Conservation (phyloP, 2,797 vertebrate species). For the Monodelphis domestica region DNA sequence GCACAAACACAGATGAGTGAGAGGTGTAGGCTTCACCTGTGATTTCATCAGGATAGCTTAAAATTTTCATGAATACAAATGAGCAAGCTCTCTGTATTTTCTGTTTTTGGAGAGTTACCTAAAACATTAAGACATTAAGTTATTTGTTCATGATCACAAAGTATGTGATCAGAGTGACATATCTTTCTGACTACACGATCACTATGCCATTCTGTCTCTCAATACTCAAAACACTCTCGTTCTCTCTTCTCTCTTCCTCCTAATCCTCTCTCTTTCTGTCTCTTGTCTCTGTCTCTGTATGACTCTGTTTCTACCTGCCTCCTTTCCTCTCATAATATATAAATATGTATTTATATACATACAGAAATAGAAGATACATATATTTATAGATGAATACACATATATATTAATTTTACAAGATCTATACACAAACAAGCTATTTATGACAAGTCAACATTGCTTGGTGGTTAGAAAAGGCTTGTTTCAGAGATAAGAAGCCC, state of each 20-base stretch:
- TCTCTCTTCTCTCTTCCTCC: not conserved
- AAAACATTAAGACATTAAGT: not conserved
- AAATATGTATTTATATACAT: not conserved
- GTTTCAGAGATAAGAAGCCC: not conserved
- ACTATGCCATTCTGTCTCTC: not conserved
- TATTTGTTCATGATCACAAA: not conserved
- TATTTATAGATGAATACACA: rapidly evolving
- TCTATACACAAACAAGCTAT: not conserved
- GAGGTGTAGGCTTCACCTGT: too few species aligned
- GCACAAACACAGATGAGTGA: too few species aligned
- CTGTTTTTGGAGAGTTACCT: not conserved
- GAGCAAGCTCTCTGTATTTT: not conserved
- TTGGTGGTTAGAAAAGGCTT: not conserved
- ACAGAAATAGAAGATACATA: too few species aligned
- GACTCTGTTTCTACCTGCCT: not conserved
- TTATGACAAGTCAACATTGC: not conserved
- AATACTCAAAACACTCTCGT: not conserved
- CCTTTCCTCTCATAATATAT: not conserved
- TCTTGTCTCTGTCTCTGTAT: not conserved
- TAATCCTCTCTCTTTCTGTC: not conserved
- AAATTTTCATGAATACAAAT: not conserved
- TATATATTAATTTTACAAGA: not conserved
- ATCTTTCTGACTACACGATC: not conserved
- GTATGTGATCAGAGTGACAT: too few species aligned
- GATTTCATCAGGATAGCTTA: not conserved